Evolutionary conservation across 2,113 vertebrate genomes (phyloP), one percentile per base, ranked within the genome.

Genomic region (Henicopernis longicauda): DNA sequence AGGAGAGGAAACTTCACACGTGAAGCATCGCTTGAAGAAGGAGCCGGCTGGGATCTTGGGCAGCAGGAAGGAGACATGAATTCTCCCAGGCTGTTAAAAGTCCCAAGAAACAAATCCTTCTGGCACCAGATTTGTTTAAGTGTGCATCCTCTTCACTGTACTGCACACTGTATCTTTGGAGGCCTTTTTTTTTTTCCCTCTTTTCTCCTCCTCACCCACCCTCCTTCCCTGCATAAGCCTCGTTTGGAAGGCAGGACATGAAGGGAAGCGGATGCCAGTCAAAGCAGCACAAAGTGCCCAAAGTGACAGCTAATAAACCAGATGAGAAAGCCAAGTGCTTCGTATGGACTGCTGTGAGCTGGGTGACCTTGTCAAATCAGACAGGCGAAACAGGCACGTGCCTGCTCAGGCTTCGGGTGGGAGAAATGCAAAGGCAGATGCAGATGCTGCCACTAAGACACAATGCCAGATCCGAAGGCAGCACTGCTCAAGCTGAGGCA

Each of bases 1-100:
- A 97, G 94, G 96, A 96, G 98, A 98, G 98, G 98, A 98, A 98
- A 98, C 97, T 98, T 97, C 97, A 98, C 96, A 97, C 93, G 97
- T 98, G 98, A 97, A 98, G 93, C 92, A 77, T 96, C 61, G 82
- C 97, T 96, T 88, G 81, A 89, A 95, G 96, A 97, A 97, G 89
- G 93, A 95, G 82, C 78, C 47, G 79, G 34, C 92, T 94, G 91
- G 86, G 91, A 83, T 93, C 96, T 82, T 32, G 96, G 93, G 91
- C 85, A 94, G 96, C 90, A 91, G 96, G 96, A 97, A 96, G 87
- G 96, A 97, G 96, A 97, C 91, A 57, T 74, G 69, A 83, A 93
- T 96, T 97, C 94, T 97, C 89, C 47, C 90, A 97, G 91, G 94
- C 91, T 96, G 89, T 85, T 91, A 66, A 82, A 93, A 95, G 71